phyloP scores from a whole-genome alignment of 2,113 vertebrate species.

The Microcebus tavaratra region DNA sequence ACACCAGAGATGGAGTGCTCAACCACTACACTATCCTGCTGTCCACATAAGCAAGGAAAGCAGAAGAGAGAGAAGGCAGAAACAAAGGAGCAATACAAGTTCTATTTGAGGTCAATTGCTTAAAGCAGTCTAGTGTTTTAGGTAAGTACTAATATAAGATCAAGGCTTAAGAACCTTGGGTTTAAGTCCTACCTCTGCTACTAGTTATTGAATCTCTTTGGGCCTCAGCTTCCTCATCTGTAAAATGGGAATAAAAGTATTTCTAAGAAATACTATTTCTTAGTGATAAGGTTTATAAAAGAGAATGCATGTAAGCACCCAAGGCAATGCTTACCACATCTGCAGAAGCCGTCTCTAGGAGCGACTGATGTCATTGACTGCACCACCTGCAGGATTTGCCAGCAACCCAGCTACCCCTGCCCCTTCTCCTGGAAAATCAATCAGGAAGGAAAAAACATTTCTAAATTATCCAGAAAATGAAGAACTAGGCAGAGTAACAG shows the following conservation, averaged over 20 bases:
- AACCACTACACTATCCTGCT: neutral
- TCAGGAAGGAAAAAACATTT: neutral
- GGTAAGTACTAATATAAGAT: neutral
- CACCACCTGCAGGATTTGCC: neutral
- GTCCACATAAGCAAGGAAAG: neutral
- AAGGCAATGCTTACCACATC: neutral
- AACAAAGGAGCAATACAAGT: neutral
- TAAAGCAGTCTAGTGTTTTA: neutral
- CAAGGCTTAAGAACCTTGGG: neutral
- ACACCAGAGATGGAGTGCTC: neutral
- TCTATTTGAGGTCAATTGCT: slow-evolving; percentile 26
- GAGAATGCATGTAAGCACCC: neutral
- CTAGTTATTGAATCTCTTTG: slow-evolving; percentile 20
- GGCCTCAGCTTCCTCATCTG: neutral
- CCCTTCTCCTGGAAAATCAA: slow-evolving; percentile 1
- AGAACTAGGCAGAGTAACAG: neutral
- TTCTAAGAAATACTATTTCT: neutral
- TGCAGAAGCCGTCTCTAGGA: neutral
- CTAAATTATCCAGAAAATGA: neutral
- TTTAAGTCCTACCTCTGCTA: slow-evolving; percentile 21
- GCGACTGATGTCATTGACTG: neutral
- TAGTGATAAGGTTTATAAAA: neutral
- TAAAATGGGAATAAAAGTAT: slow-evolving; percentile 30
- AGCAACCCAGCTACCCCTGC: neutral
- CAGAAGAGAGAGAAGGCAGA: neutral